Base-by-base conservation (phyloP, 2,113 vertebrate species). In the Clarias magur region DNA sequence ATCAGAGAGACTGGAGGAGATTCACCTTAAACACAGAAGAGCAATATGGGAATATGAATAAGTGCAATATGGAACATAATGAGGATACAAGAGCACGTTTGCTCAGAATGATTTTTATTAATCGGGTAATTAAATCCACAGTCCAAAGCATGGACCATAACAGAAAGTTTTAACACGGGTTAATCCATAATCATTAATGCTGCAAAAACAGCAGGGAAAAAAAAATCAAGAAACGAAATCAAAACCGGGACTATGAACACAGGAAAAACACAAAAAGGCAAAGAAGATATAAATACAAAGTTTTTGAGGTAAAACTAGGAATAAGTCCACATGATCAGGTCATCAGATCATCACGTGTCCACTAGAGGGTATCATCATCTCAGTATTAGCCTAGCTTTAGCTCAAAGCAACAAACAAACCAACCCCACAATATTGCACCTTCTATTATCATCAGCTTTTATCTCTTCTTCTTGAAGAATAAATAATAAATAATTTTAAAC, bases 1-100 rank as follows among this genome's bases (percentile, higher is more conserved):
- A 25, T 76, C 73, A 76, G 23, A 54, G 42, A 76, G 42, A n/a
- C 42, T 76, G 42, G 73, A 76, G 73, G 73, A 76, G 73, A 76
- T 76, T 76, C 73, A 54, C 73, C 73, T 76, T 53, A 76, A 76
- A 76, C 72, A 23, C 10, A 76, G 23, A 53, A 73, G 2, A 34
- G 6, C 34, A 5, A 13, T 27, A 34, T 34, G 2, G 2, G 8
- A 15, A 68, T 68, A 16, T 27, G n/a, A 68, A 68, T 15, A 68
- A 70, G 15, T 30, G 13, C 1, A 34, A 70, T 8, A 70, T 7
- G 25, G 0, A 12, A 67, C 13, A 67, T 3, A 63, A 10, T 2
- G 62, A 63, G 19, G 62, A 59, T 59, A 59, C 57, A 21, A 60
- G 59, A 8, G 19, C 59, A 12, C 27, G 25, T n/a, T 25, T n/a